Conservation (phyloP, 2,113 vertebrate genomes). For the Toxotes jaculatrix region DNA sequence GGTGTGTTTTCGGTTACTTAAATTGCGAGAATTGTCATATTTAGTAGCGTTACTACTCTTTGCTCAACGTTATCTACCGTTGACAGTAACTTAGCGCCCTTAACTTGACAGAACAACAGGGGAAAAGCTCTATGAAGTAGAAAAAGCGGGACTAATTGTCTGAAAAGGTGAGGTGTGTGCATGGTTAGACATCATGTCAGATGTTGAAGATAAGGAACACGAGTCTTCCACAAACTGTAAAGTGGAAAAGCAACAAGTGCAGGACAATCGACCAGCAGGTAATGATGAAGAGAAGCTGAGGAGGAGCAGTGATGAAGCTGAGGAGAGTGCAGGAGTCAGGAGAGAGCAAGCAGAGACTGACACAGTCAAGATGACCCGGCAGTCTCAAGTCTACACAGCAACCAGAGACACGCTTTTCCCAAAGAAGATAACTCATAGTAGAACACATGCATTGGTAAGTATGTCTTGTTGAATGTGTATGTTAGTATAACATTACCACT, state of each 20-base stretch:
- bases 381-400: slow-evolving; percentile 83
- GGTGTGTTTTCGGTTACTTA: neutral
- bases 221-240: neutral
- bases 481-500: neutral
- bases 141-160: neutral
- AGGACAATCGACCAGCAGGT: neutral
- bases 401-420: slow-evolving; percentile 75
- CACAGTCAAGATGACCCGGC: neutral
- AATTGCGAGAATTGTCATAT: neutral
- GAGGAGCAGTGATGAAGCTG: neutral
- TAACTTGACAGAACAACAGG: neutral
- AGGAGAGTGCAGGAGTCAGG: neutral
- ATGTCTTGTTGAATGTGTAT: neutral
- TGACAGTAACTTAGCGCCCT: neutral
- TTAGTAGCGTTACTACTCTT: neutral
- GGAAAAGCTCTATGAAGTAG: neutral
- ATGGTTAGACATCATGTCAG: slow-evolving; percentile 46
- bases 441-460: slow-evolving; percentile 85
- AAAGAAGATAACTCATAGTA: slow-evolving; percentile 25
- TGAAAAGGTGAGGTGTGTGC: neutral
- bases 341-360: neutral
- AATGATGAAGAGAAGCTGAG: slow-evolving; percentile 18
- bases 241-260: neutral
- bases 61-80: neutral
- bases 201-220: neutral